Evolutionary conservation across 1,140 invertebrate species (phyloP).

Genomic region (Sweltsa coloradensis): DNA sequence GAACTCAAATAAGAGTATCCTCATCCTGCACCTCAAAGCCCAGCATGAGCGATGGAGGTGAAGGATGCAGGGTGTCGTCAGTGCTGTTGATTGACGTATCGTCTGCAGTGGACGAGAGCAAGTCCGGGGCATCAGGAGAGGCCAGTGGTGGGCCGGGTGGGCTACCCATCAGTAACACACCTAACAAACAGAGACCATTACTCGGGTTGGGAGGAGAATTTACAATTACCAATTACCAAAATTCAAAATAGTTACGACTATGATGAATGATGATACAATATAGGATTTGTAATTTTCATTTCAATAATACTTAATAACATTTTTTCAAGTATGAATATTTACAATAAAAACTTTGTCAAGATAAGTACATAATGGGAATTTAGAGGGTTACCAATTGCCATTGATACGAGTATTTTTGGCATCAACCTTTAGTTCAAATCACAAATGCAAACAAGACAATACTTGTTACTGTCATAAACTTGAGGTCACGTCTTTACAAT

Average conservation of each 20-base stretch:
- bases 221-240: constrained; percentile 16
- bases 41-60: constrained; percentile 52
- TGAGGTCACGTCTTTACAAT: too few species aligned
- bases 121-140: constrained; percentile 42
- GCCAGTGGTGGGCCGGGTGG: constrained; percentile 39
- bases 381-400: too few species aligned
- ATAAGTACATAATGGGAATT: too few species aligned
- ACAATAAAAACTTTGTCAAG: too few species aligned
- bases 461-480: too few species aligned
- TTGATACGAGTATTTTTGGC: too few species aligned
- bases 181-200: constrained; percentile 9
- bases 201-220: constrained; percentile 38
- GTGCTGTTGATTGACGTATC: constrained; percentile 29
- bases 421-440: too few species aligned
- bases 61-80: constrained; percentile 32
- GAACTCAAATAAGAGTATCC: constrained; percentile 53
- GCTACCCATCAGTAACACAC: neutral
- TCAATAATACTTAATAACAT: constrained; percentile 36
- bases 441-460: too few species aligned
- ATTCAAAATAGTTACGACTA: constrained; percentile 20
- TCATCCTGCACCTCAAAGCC: constrained; percentile 58
- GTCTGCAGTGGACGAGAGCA: constrained; percentile 42
- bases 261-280: constrained; percentile 49
- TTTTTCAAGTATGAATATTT: neutral
- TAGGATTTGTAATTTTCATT: constrained; percentile 72